These are phyloP conservation scores for Notothenia rossii DNA, from an alignment of 2,113 vertebrate species.

Conservation along the genomic window DNA sequence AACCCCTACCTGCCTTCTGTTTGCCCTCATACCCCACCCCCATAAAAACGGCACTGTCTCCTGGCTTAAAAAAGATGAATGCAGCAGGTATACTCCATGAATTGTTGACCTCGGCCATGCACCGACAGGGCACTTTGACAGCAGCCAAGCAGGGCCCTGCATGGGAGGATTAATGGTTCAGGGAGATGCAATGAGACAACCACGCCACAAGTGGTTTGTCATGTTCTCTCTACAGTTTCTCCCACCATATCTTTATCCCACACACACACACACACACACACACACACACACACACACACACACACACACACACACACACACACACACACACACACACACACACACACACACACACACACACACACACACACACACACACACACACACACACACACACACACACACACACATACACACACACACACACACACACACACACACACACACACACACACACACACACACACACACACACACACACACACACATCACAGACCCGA, in stretches of 20 bases:
- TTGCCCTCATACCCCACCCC: slow-evolving; percentile 35
- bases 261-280: slow-evolving; percentile 51
- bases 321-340: slow-evolving; percentile 42
- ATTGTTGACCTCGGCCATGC: slow-evolving; percentile 59
- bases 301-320: slow-evolving; percentile 49
- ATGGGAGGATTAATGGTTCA: slow-evolving; percentile 62
- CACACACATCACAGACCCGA: slow-evolving; percentile 43
- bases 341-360: slow-evolving; percentile 40
- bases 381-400: too few relatives aligned
- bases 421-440: slow-evolving; percentile 54
- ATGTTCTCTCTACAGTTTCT: slow-evolving; percentile 63
- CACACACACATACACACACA: too few relatives aligned
- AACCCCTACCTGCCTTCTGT: slow-evolving; percentile 55
- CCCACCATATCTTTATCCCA: slow-evolving; percentile 44
- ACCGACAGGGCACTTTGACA: slow-evolving; percentile 51
- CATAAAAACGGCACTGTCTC: slow-evolving; percentile 40
- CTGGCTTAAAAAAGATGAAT: slow-evolving; percentile 53
- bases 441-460: slow-evolving; percentile 55
- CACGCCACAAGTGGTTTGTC: slow-evolving; percentile 73
- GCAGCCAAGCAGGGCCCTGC: slow-evolving; percentile 29
- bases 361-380: too few relatives aligned
- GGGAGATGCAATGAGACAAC: slow-evolving; percentile 55
- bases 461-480: slow-evolving; percentile 46
- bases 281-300: slow-evolving; percentile 55
- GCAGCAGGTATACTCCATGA: slow-evolving; percentile 33